Evolutionary conservation across 1,140 invertebrate species (phyloP), one percentile per base, ranked within the genome.

Genomic region (Argopecten irradians): DNA sequence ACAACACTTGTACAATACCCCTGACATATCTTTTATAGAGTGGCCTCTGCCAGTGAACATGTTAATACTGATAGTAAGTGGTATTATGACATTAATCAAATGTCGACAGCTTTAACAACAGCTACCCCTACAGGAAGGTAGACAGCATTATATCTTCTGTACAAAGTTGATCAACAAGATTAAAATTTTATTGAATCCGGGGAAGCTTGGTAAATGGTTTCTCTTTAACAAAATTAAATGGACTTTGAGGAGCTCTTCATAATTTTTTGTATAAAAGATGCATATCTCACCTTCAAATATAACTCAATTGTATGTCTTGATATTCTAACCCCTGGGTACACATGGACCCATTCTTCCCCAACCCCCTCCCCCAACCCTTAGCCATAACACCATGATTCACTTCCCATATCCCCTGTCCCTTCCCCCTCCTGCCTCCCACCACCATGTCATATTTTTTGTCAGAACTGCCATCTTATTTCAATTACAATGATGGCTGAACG

Each of bases 401-500:
- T 16, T 46, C 14, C 43, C 43, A 46, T 16, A 46, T 46, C 22
- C 55, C 55, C 55, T 28, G 13, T 39, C 13, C 11, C n/a, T 46
- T 22, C 43, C 43, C 13, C 19, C 13, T 46, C 22, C 55, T n/a
- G 22, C 11, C 5, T 39, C 13, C 11, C n/a, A 22, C 55, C 55
- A 3, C 22, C n/a, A 71, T 71, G 55, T 71, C 55, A 71, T 71
- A 55, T 71, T 28, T n/a, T 71, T 71, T 71, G 55, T 71, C 55
- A 71, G 55, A 46, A 71, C 55, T 71, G 22, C 22, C 55, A 71
- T 71, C 55, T 71, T 71, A 71, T 71, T 71, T 71, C 55, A 71
- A 71, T 71, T 71, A 71, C 55, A 71, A 71, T 71, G 55, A 71
- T 28, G 22, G 55, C n/a, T 71, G 55, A 71, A 71, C 1, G 22